These are phyloP conservation scores for Holacanthus passer DNA, from an alignment of 2,113 vertebrate genomes.

Conservation along the genomic window DNA sequence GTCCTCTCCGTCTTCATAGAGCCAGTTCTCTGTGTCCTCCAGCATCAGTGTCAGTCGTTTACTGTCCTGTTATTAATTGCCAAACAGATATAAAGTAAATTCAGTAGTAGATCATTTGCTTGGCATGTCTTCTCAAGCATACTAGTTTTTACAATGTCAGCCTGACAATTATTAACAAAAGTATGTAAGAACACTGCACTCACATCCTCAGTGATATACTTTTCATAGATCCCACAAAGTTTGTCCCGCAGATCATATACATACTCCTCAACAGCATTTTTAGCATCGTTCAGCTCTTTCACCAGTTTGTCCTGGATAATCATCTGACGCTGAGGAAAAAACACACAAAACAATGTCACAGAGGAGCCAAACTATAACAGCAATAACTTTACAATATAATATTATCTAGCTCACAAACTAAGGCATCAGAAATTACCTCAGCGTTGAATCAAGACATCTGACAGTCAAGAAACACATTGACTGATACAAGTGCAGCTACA, in stretches of 20 bases:
- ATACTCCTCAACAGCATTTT: slow-evolving; percentile 96
- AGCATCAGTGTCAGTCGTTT: slow-evolving; percentile 88
- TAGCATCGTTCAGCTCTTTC: slow-evolving; percentile 95
- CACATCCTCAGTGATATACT: slow-evolving; percentile 91
- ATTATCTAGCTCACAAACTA: background rate
- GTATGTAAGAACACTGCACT: slow-evolving; percentile 50
- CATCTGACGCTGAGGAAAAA: slow-evolving; percentile 89
- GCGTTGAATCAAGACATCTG: background rate
- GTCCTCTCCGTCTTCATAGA: slow-evolving; percentile 97
- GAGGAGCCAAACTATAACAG: background rate
- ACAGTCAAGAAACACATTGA: background rate
- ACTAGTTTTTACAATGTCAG: background rate
- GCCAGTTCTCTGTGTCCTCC: slow-evolving; percentile 95
- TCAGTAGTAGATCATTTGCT: background rate
- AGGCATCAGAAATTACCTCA: background rate
- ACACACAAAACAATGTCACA: background rate
- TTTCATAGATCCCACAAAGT: slow-evolving; percentile 90
- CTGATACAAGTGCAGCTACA: background rate
- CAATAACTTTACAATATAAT: background rate
- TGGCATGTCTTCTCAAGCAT: background rate
- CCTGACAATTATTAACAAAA: background rate
- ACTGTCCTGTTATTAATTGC: slow-evolving; percentile 79
- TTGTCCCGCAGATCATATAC: slow-evolving; percentile 96
- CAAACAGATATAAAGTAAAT: background rate
- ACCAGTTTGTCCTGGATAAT: slow-evolving; percentile 96